Conservation (phyloP, 2,797 vertebrate genomes). For the Trichosurus vulpecula region DNA sequence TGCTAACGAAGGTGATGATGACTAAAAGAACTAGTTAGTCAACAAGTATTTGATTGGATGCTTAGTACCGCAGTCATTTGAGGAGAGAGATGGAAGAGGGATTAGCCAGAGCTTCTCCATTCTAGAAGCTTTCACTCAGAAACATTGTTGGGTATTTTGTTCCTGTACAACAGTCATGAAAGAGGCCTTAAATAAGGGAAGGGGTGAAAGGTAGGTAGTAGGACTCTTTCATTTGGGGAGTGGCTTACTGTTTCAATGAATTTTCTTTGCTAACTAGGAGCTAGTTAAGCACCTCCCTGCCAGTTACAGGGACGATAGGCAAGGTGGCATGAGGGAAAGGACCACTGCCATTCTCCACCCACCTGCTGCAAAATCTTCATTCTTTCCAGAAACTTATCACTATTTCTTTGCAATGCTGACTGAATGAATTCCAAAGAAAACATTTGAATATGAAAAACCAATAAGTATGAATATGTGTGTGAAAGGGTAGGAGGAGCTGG, state of each 20-base stretch:
- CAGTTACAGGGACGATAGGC: background rate
- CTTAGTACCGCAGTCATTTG: background rate
- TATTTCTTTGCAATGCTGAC: background rate
- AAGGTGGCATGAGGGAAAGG: background rate
- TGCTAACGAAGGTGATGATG: background rate
- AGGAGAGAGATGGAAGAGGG: background rate
- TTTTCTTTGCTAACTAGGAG: background rate
- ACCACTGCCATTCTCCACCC: background rate
- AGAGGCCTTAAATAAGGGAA: background rate
- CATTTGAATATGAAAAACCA: background rate
- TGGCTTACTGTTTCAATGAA: background rate
- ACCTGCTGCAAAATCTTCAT: background rate
- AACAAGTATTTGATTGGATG: background rate
- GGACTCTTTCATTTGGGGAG: background rate
- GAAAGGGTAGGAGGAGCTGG: background rate
- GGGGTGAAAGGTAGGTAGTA: background rate
- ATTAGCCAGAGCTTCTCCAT: background rate
- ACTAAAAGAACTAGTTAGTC: background rate
- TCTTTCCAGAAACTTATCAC: background rate
- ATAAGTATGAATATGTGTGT: background rate
- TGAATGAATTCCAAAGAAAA: background rate
- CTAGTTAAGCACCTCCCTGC: background rate
- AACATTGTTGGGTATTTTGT: background rate
- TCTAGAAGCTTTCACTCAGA: background rate
- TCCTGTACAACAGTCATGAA: background rate